These are phyloP conservation scores for Campaea margaritaria DNA, from an alignment of 2,888 invertebrate species.

Conservation along the genomic window DNA sequence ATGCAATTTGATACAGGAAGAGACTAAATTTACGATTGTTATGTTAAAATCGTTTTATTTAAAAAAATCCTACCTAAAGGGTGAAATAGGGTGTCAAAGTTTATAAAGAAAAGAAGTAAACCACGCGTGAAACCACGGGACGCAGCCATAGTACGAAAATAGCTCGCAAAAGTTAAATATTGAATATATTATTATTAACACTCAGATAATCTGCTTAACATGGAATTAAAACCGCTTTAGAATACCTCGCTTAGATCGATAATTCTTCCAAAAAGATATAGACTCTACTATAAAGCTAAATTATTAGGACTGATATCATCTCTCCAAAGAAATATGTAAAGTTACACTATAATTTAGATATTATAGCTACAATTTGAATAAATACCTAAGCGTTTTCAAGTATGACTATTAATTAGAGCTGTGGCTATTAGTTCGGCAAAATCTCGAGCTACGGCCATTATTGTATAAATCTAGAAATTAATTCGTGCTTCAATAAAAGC, in stretches of 20 bases:
- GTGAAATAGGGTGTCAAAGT: too few relatives aligned
- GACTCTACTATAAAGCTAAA: conserved; percentile 27
- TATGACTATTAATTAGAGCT: conserved; percentile 31
- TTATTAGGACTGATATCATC: conserved; percentile 26
- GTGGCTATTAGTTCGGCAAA: conserved; percentile 19
- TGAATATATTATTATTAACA: neutral
- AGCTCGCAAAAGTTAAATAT: too few relatives aligned
- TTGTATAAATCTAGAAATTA: conserved; percentile 18
- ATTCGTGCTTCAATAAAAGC: neutral
- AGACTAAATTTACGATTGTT: too few relatives aligned
- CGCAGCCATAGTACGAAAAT: too few relatives aligned
- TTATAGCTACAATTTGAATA: conserved; percentile 30
- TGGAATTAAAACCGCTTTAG: conserved; percentile 22
- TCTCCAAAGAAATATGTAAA: conserved; percentile 29
- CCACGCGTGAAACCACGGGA: too few relatives aligned
- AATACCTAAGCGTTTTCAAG: conserved; percentile 24
- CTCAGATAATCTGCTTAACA: neutral
- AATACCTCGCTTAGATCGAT: conserved; percentile 7
- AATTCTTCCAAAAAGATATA: conserved; percentile 20
- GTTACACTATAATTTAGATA: conserved; percentile 29
- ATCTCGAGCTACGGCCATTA: conserved; percentile 9
- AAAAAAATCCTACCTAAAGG: too few relatives aligned
- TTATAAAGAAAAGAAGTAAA: too few relatives aligned
- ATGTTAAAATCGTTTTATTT: too few relatives aligned
- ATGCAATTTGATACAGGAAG: too few relatives aligned